phyloP scores from a whole-genome alignment of 2,113 vertebrate genomes.

The Gobiocypris rarus region DNA sequence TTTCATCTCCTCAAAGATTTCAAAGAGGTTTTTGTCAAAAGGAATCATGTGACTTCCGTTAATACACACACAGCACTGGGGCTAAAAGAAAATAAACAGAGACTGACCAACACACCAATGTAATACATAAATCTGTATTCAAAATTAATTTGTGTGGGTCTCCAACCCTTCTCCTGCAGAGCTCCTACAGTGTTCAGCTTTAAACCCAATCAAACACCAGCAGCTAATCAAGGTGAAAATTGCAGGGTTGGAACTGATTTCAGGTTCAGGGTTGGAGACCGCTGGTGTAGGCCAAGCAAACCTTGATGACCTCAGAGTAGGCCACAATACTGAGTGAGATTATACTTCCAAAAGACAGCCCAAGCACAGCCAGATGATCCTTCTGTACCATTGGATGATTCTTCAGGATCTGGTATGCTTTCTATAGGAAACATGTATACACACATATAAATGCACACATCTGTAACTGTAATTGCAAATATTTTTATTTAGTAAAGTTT shows the following conservation, averaged over 20 bases:
- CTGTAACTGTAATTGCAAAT: conserved; percentile 60
- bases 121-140: not conserved
- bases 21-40: not conserved
- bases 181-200: too few relatives aligned
- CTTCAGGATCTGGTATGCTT: conserved; percentile 65
- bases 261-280: too few relatives aligned
- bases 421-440: conserved; percentile 49
- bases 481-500: too few relatives aligned
- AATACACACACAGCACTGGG: conserved; percentile 70
- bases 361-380: conserved; percentile 67
- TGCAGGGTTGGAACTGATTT: too few relatives aligned
- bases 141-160: not conserved
- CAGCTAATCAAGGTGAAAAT: too few relatives aligned
- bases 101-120: not conserved
- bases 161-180: too few relatives aligned
- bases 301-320: conserved; percentile 45
- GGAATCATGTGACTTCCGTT: conserved; percentile 65
- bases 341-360: conserved; percentile 66
- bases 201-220: too few relatives aligned
- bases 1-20: not conserved
- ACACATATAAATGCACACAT: not conserved
- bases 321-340: conserved; percentile 60
- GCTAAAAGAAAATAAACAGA: conserved; percentile 59
- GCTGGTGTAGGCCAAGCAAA: not conserved
- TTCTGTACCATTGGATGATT: conserved; percentile 64